Evolutionary conservation across 2,888 invertebrate genomes (phyloP), one percentile per base, ranked within the genome.

Genomic region (Cancer borealis): DNA sequence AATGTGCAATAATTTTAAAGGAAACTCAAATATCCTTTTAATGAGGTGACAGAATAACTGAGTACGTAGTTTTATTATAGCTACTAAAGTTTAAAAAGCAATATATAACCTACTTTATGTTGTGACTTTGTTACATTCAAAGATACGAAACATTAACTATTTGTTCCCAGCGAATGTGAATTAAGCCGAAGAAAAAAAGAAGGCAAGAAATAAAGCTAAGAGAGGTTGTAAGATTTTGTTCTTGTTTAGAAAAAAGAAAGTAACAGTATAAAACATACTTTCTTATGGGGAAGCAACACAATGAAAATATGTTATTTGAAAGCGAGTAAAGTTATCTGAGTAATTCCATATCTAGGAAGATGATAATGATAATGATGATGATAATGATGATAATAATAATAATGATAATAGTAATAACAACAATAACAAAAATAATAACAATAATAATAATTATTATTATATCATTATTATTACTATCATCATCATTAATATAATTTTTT

Each of bases 361-460:
- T 17, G 17, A 87, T 45, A 30, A 87, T 87, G 45, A 87, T 45
- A 17, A 66, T 21, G 12, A 21, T 46, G 88, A 73, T 91, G 45
- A 73, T 73, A 6, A 60, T 60, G 47, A 30, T 91, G 21, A 60
- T 91, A 26, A 60, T 91, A 30, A 60, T 60, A n/a, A 60, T 60
- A 21, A 91, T 91, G 14, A 91, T 47, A 14, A 21, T 66, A 8
- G 12, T 66, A 21, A 66, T 66, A 21, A 60, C 14, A 60, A 60
- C 14, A 60, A 14, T 60, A 60, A 17, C 17, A 60, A 14, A 60
- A 3, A 66, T 66, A 1, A 17, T 66, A 12, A 8, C 12, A 21
- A 3, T 66, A 17, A 14, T 66, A 4, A 66, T 66, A 4, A 66
- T 14, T 60, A 14, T 60, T 60, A 60, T 17, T 17, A 60, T 66